Evolutionary conservation across 1,140 invertebrate species (phyloP), one percentile per base, ranked within the genome.

Genomic region (Heliconius hermathena): DNA sequence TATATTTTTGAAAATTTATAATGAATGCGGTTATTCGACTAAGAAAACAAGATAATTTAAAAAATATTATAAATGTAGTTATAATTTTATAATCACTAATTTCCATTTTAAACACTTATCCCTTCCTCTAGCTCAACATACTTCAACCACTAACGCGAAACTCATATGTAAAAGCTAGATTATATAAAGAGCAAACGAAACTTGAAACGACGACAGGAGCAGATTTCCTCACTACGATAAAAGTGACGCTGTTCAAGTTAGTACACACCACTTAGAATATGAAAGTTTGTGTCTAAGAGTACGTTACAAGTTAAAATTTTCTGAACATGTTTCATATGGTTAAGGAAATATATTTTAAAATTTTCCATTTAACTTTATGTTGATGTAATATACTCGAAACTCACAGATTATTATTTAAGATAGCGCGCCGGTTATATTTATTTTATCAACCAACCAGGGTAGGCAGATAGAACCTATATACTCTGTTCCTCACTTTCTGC

Each of bases 181-280:
- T 22, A 57, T 22, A 26, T 57, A 57, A 54, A 16, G 52, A 4
- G 54, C 54, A 57, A 57, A 66, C 60, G 5, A 66, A 66, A 66
- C 13, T 26, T 66, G 11, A 66, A 66, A 26, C 49, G 73, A 57
- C 57, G 36, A 33, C 52, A 57, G 73, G 16, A 29, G 8, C 33
- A 54, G 73, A 74, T 74, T 74, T 57, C 54, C 73, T 57, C 9
- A 20, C n/a, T 16, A 29, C 73, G 49, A 57, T 74, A 74, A 74
- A 74, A 74, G 73, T 60, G 57, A 74, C 49, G 29, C 26, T 74
- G 20, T 74, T 74, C 36, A 74, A 74, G 49, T 74, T 75, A 16
- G 60, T 26, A 66, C 60, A 66, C 22, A 29, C 60, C 60, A 66
- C 60, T 66, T 66, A 16, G 60, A 29, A 66, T 66, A 66, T 66